Base-by-base conservation (phyloP, 2,888 invertebrate genomes). In the Myathropa florea region DNA sequence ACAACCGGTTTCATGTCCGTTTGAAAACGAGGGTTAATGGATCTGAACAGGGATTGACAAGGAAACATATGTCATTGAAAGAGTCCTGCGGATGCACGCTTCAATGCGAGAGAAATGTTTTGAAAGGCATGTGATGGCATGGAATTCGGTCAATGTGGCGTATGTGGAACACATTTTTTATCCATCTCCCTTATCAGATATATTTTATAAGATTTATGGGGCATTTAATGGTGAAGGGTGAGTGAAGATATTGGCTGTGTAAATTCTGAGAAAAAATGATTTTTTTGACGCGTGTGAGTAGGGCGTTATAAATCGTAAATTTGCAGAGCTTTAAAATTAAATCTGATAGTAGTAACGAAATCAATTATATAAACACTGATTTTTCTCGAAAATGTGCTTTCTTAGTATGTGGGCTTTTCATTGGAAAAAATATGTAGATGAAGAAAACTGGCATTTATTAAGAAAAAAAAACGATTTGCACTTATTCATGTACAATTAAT, bases 21-120 rank as follows among this genome's bases (percentile, higher is more conserved):
- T 68, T 23, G n/a, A 33, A 57, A 68, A 68, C 68, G 21, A 57
- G 57, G 68, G 33, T 68, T 68, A 68, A 68, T 68, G 57, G 68
- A 68, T 68, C 33, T 68, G 55, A 55, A 68, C 28, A 57, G 33
- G 9, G 23, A 68, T 33, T 68, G 68, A 33, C 23, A 36, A 24
- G 24, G 68, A 57, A 14, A 24, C 30, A 14, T 26, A 18, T 46
- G 57, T 12, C 24, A 12, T 57, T 14, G 23, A 12, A 3, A 57
- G 24, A 57, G 24, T 12, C 24, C 24, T 57, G 57, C 57, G 57
- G 57, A 57, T 24, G 57, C 57, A 57, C 24, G 57, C 57, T 24
- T 55, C 23, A 12, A 23, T 24, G 57, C 4, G 12, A 26, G 24
- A 18, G 14, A 53, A 53, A 53, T 53, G n/a, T 53, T n/a, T 18